Conservation (phyloP, 2,797 vertebrate species). For the Pyrocephalus nanus region DNA sequence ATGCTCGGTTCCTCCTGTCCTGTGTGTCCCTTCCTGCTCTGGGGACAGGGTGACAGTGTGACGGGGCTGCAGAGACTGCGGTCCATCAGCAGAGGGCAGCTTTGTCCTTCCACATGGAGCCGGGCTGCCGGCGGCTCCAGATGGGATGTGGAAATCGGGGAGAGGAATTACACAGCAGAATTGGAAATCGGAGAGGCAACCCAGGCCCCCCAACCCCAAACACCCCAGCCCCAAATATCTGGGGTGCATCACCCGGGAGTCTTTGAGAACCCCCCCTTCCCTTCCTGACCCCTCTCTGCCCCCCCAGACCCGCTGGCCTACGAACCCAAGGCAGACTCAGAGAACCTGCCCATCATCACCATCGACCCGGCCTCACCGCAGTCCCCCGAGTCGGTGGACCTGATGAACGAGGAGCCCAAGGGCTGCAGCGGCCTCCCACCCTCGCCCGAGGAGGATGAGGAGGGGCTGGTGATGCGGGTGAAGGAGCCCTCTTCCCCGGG, state of each 20-base stretch:
- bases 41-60: background rate
- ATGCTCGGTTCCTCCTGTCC: background rate
- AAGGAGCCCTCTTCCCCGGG: constrained; percentile 70
- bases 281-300: background rate
- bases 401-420: constrained; percentile 82
- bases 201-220: background rate
- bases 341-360: constrained; percentile 87
- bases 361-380: constrained; percentile 93
- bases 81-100: constrained; percentile 48
- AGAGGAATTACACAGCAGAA: background rate
- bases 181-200: background rate
- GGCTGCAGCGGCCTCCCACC: constrained; percentile 56
- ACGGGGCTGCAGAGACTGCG: background rate
- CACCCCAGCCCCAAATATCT: background rate
- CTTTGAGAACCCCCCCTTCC: background rate
- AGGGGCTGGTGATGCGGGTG: constrained; percentile 83
- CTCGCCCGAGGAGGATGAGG: constrained; percentile 74
- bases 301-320: constrained; percentile 87
- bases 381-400: constrained; percentile 86
- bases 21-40: background rate
- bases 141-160: background rate
- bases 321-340: constrained; percentile 74
- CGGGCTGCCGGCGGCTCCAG: fast-evolving
- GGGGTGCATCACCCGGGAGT: background rate
- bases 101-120: fast-evolving